Base-by-base conservation (phyloP, 2,113 vertebrate genomes). In the Ptilonorhynchus violaceus region DNA sequence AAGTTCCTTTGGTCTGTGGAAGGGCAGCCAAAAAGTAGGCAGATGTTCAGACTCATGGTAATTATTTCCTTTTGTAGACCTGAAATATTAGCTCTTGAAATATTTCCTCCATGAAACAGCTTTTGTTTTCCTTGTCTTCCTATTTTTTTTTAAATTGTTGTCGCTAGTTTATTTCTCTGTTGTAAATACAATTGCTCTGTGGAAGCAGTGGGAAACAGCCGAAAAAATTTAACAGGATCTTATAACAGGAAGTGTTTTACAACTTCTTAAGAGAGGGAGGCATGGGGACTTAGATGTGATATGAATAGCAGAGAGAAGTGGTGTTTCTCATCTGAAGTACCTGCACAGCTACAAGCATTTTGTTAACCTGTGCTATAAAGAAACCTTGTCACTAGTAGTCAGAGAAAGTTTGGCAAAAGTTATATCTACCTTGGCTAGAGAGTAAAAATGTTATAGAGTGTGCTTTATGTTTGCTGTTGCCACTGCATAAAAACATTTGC, bases 321-420 rank as follows among this genome's bases (percentile, higher is more conserved):
- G 25, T 24, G 13, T 96, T 97, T 95, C 77, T 93, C 60, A 56
- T 88, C 74, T 95, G 58, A 93, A 92, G 62, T 89, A 91, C 53
- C 66, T 73, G 49, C 59, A 75, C 74, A 79, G 16, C 37, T 95
- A 60, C 74, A 89, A 91, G 68, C 0, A 0, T 85, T 96, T 64
- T 83, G 58, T 92, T 82, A 95, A 89, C 53, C 88, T 83, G 55
- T 75, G 35, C 80, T 72, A 21, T 80, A 96, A 94, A 89, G 66
- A 83, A 95, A 66, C 23, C 44, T 79, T 88, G 78, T 28, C 67
- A 50, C 74, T 49, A 53, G 18, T 52, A 87, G 86, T 83, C 79
- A 93, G 35, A 53, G 44, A 41, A 89, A 85, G 67, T 94, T 93
- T 88, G 63, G 23, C 10, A 66, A 37, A 89, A 92, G 53, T 94